Evolutionary conservation across 1,140 invertebrate species (phyloP).

Genomic region (Drepana arcuata): DNA sequence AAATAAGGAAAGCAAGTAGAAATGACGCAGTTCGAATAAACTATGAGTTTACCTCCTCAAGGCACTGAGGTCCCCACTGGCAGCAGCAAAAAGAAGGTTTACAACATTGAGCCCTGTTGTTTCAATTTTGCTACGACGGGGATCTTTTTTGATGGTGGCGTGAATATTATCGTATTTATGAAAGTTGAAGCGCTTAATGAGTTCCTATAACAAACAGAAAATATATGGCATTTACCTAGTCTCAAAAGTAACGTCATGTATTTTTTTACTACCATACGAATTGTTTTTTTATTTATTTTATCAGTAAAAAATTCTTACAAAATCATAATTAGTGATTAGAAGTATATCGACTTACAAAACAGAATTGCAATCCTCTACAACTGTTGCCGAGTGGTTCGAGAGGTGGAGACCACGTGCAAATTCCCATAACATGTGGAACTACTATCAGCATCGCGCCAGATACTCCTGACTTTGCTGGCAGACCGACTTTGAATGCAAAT

Average conservation of each 20-base stretch:
- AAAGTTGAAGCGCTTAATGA: conserved; percentile 94
- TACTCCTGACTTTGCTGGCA: conserved; percentile 97
- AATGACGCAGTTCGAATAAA: too few species aligned
- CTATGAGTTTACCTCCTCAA: conserved; percentile 82
- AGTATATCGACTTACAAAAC: conserved; percentile 74
- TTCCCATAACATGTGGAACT: conserved; percentile 97
- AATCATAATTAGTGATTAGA: conserved; percentile 3
- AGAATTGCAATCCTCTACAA: conserved; percentile 92
- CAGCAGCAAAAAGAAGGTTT: conserved; percentile 93
- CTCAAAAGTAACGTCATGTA: too few species aligned
- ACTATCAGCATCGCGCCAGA: conserved; percentile 94
- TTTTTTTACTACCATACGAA: too few species aligned
- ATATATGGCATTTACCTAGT: too few species aligned
- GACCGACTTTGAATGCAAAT: conserved; percentile 97
- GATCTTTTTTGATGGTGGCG: conserved; percentile 93
- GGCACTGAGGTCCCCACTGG: conserved; percentile 92
- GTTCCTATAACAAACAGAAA: conserved; percentile 82
- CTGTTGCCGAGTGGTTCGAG: conserved; percentile 93
- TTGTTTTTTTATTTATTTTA: too few species aligned
- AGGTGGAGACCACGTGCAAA: conserved; percentile 95
- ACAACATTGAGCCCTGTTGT: conserved; percentile 93
- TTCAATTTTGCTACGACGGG: conserved; percentile 91
- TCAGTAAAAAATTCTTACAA: too few species aligned
- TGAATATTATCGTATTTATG: conserved; percentile 98
- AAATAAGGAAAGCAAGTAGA: too few species aligned